Percentiles rank a stretch among this genome's conserved stretches.
Conservation (phyloP, 2,797 vertebrate species). For the Cuculus canorus region DNA sequence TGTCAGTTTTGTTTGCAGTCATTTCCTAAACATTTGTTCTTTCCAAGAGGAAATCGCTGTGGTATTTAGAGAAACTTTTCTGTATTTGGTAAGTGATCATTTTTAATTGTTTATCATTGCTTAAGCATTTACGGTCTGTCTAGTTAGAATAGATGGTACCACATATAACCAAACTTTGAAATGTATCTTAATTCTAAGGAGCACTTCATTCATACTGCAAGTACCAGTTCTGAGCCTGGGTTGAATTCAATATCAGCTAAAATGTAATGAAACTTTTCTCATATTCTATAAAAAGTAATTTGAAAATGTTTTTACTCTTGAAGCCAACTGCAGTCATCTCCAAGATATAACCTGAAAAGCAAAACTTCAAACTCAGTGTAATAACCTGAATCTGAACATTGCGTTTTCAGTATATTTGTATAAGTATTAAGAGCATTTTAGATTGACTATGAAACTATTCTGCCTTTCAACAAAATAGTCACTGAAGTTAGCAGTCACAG, state of each 20-base stretch:
- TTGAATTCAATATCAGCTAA: not conserved
- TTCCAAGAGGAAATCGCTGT: not conserved
- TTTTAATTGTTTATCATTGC: not conserved
- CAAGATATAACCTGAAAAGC: not conserved
- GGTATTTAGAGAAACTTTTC: not conserved
- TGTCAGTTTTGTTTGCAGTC: not conserved
- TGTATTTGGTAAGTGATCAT: not conserved
- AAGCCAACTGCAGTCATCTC: not conserved
- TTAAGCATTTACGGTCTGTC: not conserved
- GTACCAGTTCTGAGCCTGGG: not conserved
- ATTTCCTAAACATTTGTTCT: not conserved
- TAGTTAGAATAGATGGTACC: not conserved
- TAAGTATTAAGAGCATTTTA: not conserved
- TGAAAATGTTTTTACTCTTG: not conserved
- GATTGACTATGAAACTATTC: not conserved
- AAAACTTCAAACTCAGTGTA: not conserved
- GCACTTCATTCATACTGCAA: not conserved
- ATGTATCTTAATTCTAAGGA: not conserved
- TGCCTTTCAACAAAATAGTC: not conserved
- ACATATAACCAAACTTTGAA: not conserved
- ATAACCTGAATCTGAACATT: not conserved
- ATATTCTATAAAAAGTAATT: not conserved
- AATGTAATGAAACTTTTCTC: not conserved
- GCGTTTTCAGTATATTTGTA: not conserved
- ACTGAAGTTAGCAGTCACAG: not conserved